Percentiles rank a stretch among this genome's conserved stretches.
These are phyloP conservation scores for Artibeus lituratus DNA, from an alignment of 2,797 vertebrate species.

Conservation along the genomic window DNA sequence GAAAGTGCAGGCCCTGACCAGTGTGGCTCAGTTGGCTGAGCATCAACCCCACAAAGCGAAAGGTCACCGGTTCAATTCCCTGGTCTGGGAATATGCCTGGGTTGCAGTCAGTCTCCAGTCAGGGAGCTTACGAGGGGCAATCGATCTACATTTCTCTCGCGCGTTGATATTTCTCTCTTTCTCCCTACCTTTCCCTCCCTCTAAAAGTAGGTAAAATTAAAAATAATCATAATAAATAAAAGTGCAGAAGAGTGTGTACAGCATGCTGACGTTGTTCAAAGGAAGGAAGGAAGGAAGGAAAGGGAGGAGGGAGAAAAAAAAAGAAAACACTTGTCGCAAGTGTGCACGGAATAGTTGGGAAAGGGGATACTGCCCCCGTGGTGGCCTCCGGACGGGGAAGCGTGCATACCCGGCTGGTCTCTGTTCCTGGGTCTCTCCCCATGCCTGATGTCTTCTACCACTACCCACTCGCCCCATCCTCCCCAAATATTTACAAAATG, in stretches of 20 bases:
- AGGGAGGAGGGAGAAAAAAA: background rate
- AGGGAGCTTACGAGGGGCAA: too few relatives aligned
- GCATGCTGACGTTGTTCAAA: background rate
- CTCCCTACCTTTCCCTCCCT: too few relatives aligned
- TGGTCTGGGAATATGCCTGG: too few relatives aligned
- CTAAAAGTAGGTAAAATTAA: too few relatives aligned
- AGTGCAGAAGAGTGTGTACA: background rate
- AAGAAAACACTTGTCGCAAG: background rate
- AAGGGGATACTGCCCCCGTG: background rate
- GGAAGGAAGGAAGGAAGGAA: background rate
- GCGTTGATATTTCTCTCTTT: too few relatives aligned
- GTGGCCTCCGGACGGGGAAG: background rate
- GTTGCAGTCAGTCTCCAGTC: too few relatives aligned
- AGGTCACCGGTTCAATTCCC: too few relatives aligned
- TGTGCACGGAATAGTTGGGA: background rate
- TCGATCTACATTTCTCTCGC: too few relatives aligned
- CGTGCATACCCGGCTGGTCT: background rate
- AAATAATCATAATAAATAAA: background rate
- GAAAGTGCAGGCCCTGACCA: background rate
- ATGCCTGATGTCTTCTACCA: background rate
- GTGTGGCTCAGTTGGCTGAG: too few relatives aligned
- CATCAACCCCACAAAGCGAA: too few relatives aligned
- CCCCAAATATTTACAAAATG: background rate
- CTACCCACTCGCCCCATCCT: background rate
- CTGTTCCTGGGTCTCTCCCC: background rate